Percentiles rank a stretch among this genome's conserved stretches.
phyloP scores from a whole-genome alignment of 2,113 vertebrate species.

The Fulmarus glacialis region DNA sequence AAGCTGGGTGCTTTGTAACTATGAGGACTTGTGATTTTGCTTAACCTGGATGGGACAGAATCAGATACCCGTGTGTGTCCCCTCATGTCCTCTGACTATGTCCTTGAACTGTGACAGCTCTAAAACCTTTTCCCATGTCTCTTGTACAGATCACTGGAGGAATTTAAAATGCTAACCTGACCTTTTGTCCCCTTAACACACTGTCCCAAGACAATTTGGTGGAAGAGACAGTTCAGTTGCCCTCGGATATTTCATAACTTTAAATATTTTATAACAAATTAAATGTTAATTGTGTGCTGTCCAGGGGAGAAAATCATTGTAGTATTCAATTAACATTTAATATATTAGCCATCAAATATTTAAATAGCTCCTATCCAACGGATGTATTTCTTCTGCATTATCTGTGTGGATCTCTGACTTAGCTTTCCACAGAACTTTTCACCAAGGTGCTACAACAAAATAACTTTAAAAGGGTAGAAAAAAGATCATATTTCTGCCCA shows the following conservation, averaged over 20 bases:
- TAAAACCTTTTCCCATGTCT: not conserved
- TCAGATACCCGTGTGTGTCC: not conserved
- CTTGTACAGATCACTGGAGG: slow-evolving; percentile 1
- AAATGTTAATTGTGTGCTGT: slow-evolving; percentile 84
- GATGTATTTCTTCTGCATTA: slow-evolving; percentile 55
- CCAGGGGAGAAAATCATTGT: slow-evolving; percentile 75
- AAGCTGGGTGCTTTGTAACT: not conserved
- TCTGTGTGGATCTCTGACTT: not conserved
- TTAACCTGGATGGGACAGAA: not conserved
- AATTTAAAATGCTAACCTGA: slow-evolving; percentile 62
- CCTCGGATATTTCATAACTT: slow-evolving; percentile 79
- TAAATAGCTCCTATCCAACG: slow-evolving; percentile 69
- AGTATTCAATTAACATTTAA: slow-evolving; percentile 83
- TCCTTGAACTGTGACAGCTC: not conserved
- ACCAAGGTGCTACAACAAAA: not conserved
- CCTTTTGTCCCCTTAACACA: slow-evolving; percentile 64
- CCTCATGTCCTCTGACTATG: not conserved
- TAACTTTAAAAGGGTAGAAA: not conserved
- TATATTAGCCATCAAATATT: slow-evolving; percentile 85
- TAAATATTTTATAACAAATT: slow-evolving; percentile 84
- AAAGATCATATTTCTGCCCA: not conserved
- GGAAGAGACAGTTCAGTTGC: slow-evolving; percentile 72
- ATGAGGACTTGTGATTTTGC: not conserved
- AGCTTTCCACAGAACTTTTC: not conserved
- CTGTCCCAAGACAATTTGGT: slow-evolving; percentile 67